Evolutionary conservation across 1,140 invertebrate species (phyloP), one percentile per base, ranked within the genome.

Genomic region (Hyles euphorbiae): DNA sequence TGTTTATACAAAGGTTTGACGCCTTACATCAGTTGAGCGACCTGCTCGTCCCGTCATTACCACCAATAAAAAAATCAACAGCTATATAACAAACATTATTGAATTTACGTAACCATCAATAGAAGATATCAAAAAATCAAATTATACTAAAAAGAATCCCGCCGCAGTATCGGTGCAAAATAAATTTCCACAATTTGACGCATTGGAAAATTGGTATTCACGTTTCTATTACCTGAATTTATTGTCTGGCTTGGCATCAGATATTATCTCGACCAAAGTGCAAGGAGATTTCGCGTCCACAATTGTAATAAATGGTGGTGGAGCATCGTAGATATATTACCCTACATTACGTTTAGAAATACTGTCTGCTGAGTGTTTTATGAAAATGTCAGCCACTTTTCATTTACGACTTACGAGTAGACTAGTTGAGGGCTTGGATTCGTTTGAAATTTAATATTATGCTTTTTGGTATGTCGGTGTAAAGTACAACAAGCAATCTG

Each of bases 191-290:
- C 5, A 40, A 40, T 40, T 40, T 40, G 36, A 40, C 36, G 36
- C 36, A 40, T 40, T 40, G 36, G 61, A 60, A 61, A 59, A 73
- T 64, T 53, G 65, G 65, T 66, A 75, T 75, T 70, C 68, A 72
- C 65, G 72, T 75, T 55, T 75, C 70, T 65, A 68, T 70, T 66
- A 62, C 53, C 52, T 61, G 63, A 70, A 73, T 72, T 72, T 76
- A 73, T 40, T 73, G 63, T 64, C 53, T 54, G 45, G 47, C 60
- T 69, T 75, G 65, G 66, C 67, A 65, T 63, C 60, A 62, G 63
- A 70, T 73, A 70, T 70, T 67, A 73, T 56, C 56, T 54, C 58
- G 53, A 48, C 34, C n/a, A 48, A 48, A 48, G 54, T 40, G n/a
- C 12, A n/a, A 10, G 46, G 45, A 52, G 61, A 58, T 49, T 54